phyloP scores from a whole-genome alignment of 1,140 invertebrate genomes.

The Hyphantria cunea region DNA sequence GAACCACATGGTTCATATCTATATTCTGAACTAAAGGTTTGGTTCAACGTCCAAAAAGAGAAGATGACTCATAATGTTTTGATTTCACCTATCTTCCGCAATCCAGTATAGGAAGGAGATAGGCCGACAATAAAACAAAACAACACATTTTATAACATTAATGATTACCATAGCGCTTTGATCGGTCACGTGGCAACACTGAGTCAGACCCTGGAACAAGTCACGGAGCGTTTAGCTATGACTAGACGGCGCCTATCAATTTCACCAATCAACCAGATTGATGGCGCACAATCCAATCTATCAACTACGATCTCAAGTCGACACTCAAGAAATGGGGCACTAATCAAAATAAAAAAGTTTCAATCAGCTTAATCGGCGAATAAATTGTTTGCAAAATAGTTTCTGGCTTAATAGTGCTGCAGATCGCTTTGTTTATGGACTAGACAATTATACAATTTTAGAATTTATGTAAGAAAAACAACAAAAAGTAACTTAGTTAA shows the following conservation, averaged over 20 bases:
- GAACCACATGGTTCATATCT: too few relatives aligned
- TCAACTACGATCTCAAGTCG: conserved; percentile 5
- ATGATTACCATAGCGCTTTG: conserved; percentile 11
- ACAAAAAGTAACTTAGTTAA: too few relatives aligned
- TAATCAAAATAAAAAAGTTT: conserved; percentile 33
- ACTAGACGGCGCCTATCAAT: conserved; percentile 63
- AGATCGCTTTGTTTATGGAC: neutral
- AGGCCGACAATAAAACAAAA: too few relatives aligned
- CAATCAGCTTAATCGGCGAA: conserved; percentile 23
- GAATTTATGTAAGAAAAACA: too few relatives aligned
- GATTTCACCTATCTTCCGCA: too few relatives aligned
- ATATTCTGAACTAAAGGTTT: too few relatives aligned
- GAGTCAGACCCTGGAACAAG: conserved; percentile 19
- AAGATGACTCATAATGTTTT: too few relatives aligned
- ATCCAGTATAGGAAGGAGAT: too few relatives aligned
- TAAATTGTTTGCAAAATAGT: conserved; percentile 8
- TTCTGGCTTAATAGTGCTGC: neutral
- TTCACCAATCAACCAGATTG: conserved; percentile 58
- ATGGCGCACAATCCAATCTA: conserved; percentile 41
- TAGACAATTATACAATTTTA: too few relatives aligned
- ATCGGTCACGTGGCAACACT: conserved; percentile 11
- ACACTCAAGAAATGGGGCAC: conserved; percentile 34
- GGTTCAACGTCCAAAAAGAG: too few relatives aligned
- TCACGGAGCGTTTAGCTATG: conserved; percentile 41
- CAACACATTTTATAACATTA: neutral